Evolutionary conservation across 2,888 invertebrate genomes (phyloP).

Genomic region (Drosophila aldrichi): DNA sequence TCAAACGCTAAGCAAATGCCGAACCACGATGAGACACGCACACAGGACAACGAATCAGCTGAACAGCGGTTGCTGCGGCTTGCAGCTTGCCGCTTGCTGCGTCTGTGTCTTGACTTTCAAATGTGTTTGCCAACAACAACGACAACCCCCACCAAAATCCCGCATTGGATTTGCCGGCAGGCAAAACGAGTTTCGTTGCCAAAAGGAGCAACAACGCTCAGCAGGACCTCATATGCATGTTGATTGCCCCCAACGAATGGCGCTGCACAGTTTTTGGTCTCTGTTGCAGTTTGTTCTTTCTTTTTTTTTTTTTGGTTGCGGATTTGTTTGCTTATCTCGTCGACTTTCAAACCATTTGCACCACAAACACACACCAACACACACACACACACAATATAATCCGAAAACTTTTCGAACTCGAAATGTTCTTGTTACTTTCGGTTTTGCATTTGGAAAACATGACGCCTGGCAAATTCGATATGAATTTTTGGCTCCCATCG

Average conservation of each 20-base stretch:
- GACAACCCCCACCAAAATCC: slow-evolving; percentile 3
- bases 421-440: slow-evolving; percentile 32
- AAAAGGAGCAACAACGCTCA: slow-evolving; percentile 26
- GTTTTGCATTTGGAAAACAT: slow-evolving; percentile 37
- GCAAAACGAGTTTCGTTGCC: slow-evolving; percentile 3
- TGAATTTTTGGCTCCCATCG: slow-evolving; percentile 48
- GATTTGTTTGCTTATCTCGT: slow-evolving; percentile 43
- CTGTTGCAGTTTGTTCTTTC: slow-evolving; percentile 6
- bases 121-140: slow-evolving; percentile 59
- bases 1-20: slow-evolving; percentile 64
- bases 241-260: slow-evolving; percentile 55
- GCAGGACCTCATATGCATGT: slow-evolving; percentile 63
- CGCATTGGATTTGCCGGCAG: slow-evolving; percentile 8
- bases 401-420: background rate
- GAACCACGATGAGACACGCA: slow-evolving; percentile 1
- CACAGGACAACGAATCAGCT: slow-evolving; percentile 3
- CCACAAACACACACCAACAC: slow-evolving; percentile 4
- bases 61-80: slow-evolving; percentile 37
- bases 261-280: slow-evolving; percentile 32
- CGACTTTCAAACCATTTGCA: slow-evolving; percentile 23
- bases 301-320: background rate
- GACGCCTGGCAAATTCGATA: slow-evolving; percentile 54
- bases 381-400: slow-evolving; percentile 4
- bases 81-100: slow-evolving; percentile 14
- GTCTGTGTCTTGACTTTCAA: slow-evolving; percentile 59